Base-by-base conservation (phyloP, 2,888 invertebrate species). In the Allolobophora icterica region DNA sequence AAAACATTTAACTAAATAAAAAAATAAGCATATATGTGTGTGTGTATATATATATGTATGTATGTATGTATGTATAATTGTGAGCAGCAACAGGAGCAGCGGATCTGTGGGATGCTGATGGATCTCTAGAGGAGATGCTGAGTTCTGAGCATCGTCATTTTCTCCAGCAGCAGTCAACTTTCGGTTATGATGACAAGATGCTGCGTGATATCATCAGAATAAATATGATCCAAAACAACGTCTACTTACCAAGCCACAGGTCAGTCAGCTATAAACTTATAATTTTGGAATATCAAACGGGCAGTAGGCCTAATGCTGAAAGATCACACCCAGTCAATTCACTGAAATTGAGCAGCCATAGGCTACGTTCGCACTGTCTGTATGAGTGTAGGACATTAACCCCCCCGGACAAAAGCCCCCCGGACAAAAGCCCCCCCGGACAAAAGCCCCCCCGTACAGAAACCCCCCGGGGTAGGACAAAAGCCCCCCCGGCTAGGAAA, bases 171-270 rank as follows among this genome's bases (percentile, higher is more conserved):
- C 71, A 71, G 71, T 8, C 71, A n/a, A 71, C n/a, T 11, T n/a
- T 71, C 87, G 58, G 15, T 21, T 90, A 34, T 35, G 38, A 90
- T 52, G 90, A 90, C 71, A 90, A 83, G 90, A 83, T 71, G 90
- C 71, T 90, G 52, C 83, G 58, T 6, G 71, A 52, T 24, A 45
- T 90, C 34, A 71, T 90, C 90, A 19, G 52, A 30, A 52, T 58
- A 71, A 90, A 90, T 58, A 90, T 90, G 90, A 90, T 71, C 21
- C 21, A 90, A 30, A 90, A 90, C 71, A 90, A 71, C 38, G 71
- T 90, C 38, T 90, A 58, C 90, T 3, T 83, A 34, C 89, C 89
- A 34, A 71, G n/a, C 87, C 30, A 87, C 87, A 87, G 87, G 34
- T 87, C 19, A 35, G 24, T 87, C 87, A 42, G 42, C 8, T 17